Conservation (phyloP, 1,140 invertebrate species). For the Dinoponera quadriceps region DNA sequence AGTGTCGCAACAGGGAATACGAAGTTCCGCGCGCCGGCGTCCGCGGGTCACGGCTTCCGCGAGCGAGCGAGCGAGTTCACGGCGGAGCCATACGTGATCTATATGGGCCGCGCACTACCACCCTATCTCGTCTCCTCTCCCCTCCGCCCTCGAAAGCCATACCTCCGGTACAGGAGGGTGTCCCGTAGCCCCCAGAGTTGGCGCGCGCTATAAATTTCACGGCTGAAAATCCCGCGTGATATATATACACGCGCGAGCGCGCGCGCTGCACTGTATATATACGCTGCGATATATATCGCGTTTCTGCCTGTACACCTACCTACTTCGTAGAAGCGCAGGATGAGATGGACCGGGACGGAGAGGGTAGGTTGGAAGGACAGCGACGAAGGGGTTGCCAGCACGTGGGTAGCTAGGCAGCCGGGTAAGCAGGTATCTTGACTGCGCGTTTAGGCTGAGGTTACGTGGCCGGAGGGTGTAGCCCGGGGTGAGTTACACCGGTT, state of each 20-base stretch:
- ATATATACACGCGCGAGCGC: conserved; percentile 64
- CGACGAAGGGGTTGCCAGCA: conserved; percentile 9
- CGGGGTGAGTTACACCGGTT: conserved; percentile 55
- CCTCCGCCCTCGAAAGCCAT: conserved; percentile 27
- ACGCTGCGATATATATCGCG: conserved; percentile 47
- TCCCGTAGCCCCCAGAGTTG: conserved; percentile 65
- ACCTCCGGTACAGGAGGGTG: conserved; percentile 52
- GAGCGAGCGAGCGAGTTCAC: conserved; percentile 59
- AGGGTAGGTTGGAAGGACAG: background rate
- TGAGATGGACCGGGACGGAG: conserved; percentile 35
- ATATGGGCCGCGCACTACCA: conserved; percentile 55
- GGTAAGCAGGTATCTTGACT: conserved; percentile 28
- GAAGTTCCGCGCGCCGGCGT: conserved; percentile 63
- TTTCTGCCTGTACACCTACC: background rate
- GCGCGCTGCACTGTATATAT: conserved; percentile 26
- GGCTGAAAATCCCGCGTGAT: conserved; percentile 74
- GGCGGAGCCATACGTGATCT: conserved; percentile 75
- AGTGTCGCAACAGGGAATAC: conserved; percentile 77
- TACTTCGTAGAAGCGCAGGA: background rate
- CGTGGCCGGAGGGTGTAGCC: conserved; percentile 14
- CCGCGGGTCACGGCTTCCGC: conserved; percentile 51
- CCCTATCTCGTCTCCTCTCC: background rate
- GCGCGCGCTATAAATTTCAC: conserved; percentile 72
- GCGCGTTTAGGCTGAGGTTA: conserved; percentile 44
- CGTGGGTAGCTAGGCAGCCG: background rate